Conservation (phyloP, 2,113 vertebrate species). For the Ictidomys tridecemlineatus region DNA sequence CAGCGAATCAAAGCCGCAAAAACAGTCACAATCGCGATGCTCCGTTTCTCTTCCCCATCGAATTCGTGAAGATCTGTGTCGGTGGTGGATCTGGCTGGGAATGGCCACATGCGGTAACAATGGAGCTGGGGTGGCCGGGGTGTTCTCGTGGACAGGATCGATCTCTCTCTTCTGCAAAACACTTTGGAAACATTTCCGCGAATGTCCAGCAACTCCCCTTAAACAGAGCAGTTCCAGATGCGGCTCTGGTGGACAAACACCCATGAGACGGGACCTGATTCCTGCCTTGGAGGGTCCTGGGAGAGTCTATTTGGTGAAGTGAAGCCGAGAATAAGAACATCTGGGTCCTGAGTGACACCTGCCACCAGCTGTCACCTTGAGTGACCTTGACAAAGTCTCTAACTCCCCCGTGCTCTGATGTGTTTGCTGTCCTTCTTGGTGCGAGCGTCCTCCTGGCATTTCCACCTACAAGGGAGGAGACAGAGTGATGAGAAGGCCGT, state of each 20-base stretch:
- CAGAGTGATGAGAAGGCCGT: background rate
- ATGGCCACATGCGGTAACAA: background rate
- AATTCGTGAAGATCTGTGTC: background rate
- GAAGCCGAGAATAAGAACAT: background rate
- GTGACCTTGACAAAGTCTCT: background rate
- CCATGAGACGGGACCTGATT: background rate
- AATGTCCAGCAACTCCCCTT: background rate
- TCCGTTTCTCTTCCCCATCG: background rate
- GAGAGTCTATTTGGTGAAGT: background rate
- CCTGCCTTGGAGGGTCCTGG: background rate
- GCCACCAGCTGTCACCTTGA: no score
- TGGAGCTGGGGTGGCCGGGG: background rate
- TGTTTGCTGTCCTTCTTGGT: background rate
- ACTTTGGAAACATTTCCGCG: background rate
- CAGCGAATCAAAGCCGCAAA: background rate
- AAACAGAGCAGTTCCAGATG: accelerated
- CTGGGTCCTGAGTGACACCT: background rate
- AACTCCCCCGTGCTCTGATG: background rate
- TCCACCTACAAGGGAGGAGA: background rate
- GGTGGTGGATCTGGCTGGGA: background rate
- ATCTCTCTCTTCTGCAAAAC: background rate
- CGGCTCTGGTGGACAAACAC: background rate
- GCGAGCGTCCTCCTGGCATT: background rate
- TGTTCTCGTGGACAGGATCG: background rate
- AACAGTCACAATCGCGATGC: background rate